Conservation (phyloP, 2,113 vertebrate species). For the Sialia sialis region DNA sequence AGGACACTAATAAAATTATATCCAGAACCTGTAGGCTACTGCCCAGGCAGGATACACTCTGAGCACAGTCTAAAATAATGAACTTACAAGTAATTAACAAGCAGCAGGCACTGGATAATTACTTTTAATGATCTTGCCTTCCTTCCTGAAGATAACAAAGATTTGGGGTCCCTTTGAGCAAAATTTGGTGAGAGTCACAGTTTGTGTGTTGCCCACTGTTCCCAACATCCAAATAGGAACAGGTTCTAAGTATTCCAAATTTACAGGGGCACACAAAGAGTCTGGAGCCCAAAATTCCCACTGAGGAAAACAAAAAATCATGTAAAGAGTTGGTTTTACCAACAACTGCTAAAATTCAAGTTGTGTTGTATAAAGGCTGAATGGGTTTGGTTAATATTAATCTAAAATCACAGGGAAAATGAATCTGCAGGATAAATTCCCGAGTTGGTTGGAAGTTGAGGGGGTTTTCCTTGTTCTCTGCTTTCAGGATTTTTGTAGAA, state of each 20-base stretch:
- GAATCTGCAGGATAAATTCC: background rate
- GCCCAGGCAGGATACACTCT: constrained; percentile 5
- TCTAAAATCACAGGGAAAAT: background rate
- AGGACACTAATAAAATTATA: constrained; percentile 42
- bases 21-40: constrained; percentile 41
- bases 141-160: background rate
- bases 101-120: background rate
- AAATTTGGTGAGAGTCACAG: background rate
- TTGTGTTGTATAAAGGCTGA: background rate
- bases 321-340: background rate
- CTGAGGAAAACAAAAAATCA: background rate
- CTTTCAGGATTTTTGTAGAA: background rate
- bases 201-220: background rate
- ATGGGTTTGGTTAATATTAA: background rate
- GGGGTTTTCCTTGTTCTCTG: background rate
- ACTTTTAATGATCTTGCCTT: background rate
- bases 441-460: background rate
- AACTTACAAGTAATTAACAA: constrained; percentile 41
- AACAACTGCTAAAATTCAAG: background rate
- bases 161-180: background rate
- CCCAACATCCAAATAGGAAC: background rate
- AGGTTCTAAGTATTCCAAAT: background rate
- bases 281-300: background rate
- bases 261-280: background rate
- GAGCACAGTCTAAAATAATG: background rate